Evolutionary conservation across 1,140 invertebrate species (phyloP), one percentile per base, ranked within the genome.

Genomic region (Campoletis sonorensis): DNA sequence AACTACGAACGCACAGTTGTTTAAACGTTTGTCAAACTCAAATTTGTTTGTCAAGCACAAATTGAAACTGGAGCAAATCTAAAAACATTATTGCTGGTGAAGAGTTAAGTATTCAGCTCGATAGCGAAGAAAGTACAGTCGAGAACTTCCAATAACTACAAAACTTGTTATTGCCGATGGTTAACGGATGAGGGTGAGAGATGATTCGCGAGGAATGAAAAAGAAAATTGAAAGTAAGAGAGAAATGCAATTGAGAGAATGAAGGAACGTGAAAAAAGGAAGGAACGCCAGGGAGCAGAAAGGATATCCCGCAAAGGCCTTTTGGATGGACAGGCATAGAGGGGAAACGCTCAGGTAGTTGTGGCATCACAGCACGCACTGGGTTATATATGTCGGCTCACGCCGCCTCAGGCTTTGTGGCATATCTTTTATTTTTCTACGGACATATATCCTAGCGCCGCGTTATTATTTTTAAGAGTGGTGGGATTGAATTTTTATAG

Each of bases 401-500:
- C 45, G 45, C 27, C 33, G 72, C 72, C 40, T 40, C 10, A 21
- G 64, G 67, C 15, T 5, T 79, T 79, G 67, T 51, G 67, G 58
- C 21, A 67, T 78, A 37, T 67, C 30, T 70, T 70, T 30, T 33
- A 40, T 61, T 45, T 30, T 79, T 79, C 78, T 18, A 70, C 23
- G 27, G 13, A 33, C 78, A 40, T 49, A 71, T 26, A 21, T 49
- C 68, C 79, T 81, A 81, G 79, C 70, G 79, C 72, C 68, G 81
- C 70, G 70, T 82, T 79, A 82, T 79, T 78, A 79, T 79, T 75
- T 79, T 79, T 79, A 82, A 82, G 70, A 82, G 77, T 82, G 76
- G 76, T 82, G 27, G 81, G 77, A 82, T 82, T 82, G 81, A 82
- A 82, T 82, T 82, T 82, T 82, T 79, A 82, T 82, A 82, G 81